phyloP scores from a whole-genome alignment of 2,888 invertebrate genomes.

The Sepioteuthis lessoniana region DNA sequence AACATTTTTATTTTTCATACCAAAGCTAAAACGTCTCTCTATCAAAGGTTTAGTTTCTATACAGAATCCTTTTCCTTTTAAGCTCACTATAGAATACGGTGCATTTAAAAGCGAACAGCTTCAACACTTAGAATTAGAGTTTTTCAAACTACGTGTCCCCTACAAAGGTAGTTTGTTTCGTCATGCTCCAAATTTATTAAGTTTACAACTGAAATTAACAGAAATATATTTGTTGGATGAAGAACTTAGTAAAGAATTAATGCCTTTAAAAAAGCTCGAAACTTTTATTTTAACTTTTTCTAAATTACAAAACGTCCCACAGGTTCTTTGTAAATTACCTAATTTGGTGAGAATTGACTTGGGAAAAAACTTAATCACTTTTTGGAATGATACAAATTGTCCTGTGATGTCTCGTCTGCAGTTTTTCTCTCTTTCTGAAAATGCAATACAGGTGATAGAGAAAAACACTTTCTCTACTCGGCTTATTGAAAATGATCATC shows the following conservation, averaged over 20 bases:
- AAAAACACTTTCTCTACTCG: constrained; percentile 50
- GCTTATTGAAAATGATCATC: constrained; percentile 44
- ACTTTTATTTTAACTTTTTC: neutral
- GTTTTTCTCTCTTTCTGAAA: constrained; percentile 50
- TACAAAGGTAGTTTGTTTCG: neutral
- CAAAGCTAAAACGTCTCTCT: neutral
- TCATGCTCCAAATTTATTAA: neutral
- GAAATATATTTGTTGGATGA: neutral
- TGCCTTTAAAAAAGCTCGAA: neutral
- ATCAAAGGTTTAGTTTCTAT: neutral
- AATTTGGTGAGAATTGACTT: constrained; percentile 39
- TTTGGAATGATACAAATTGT: constrained; percentile 48
- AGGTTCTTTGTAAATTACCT: constrained; percentile 48
- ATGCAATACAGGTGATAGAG: constrained; percentile 51
- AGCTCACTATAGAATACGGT: neutral
- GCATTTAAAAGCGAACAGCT: neutral
- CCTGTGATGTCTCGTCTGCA: constrained; percentile 41
- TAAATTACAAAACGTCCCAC: neutral
- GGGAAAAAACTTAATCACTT: neutral
- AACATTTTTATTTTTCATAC: neutral
- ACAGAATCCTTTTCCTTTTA: no score
- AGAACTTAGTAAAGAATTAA: neutral
- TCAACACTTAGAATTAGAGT: neutral
- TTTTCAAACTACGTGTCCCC: neutral
- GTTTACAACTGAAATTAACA: neutral